Base-by-base conservation (phyloP, 1,140 invertebrate genomes). In the Epicauta chinensis region DNA sequence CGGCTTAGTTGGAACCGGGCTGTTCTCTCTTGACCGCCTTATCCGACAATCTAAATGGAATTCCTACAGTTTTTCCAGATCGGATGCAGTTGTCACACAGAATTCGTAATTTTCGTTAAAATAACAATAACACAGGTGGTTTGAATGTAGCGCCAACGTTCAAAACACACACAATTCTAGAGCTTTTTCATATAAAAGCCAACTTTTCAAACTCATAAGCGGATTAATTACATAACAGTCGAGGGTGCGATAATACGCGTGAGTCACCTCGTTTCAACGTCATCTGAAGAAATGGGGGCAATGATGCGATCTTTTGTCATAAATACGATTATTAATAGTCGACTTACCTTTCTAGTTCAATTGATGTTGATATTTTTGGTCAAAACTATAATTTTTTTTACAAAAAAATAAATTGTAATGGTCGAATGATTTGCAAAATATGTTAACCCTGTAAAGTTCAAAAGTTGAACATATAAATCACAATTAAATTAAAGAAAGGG, bases 261-360 rank as follows among this genome's bases (percentile, higher is more conserved):
- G 61, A 63, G 54, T 63, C 63, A 64, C 58, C 57, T n/a, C 53
- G 38, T 55, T 49, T 55, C 42, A 55, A 45, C 60, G 62, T 62
- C 62, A 64, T 64, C 62, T 62, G 55, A 65, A 65, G 63, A 63
- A 65, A 65, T 63, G 59, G 59, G 61, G 57, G 61, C 59, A 65
- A 59, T 56, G 59, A 61, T 65, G 58, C 60, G 56, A 48, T 48
- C 15, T 53, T 42, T 54, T 60, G 53, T 63, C 55, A 56, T 63
- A 65, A 65, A 65, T 63, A 56, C 51, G 56, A 64, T 64, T 64
- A 64, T 64, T 62, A 61, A 64, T 62, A 62, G 60, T 43, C 56
- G 63, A 64, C 53, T 64, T 64, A 62, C 56, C 63, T 59, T 44
- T 46, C n/a, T n/a, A n/a, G n/a, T n/a, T n/a, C n/a, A n/a, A n/a